These are phyloP conservation scores for Nannospalax galili DNA, from an alignment of 2,113 vertebrate genomes.

Conservation along the genomic window DNA sequence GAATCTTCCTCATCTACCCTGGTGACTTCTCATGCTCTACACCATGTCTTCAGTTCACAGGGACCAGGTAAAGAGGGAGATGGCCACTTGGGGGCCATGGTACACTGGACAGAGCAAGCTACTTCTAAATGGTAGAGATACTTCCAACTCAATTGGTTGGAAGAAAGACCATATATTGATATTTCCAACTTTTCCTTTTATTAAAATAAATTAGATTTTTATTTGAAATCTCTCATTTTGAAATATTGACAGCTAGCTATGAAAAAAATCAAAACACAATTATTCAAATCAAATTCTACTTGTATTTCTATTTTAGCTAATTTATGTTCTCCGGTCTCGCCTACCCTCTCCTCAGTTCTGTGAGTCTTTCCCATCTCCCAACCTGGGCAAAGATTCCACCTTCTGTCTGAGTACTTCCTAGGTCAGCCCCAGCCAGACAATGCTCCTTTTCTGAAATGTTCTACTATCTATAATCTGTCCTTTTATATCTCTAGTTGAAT, in stretches of 20 bases:
- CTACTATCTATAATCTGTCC: not conserved
- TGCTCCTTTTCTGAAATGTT: not conserved
- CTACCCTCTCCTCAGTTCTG: not conserved
- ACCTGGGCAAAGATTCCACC: not conserved
- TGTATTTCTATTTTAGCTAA: not conserved
- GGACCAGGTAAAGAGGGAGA: not conserved
- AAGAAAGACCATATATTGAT: not conserved
- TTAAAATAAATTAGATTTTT: not conserved
- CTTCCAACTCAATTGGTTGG: not conserved
- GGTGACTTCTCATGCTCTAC: not conserved
- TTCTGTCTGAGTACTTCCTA: not conserved
- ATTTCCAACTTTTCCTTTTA: not conserved
- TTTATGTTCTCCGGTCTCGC: not conserved
- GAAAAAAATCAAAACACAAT: not conserved
- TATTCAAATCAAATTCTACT: not conserved
- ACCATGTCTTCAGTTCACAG: not conserved
- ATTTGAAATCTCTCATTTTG: not conserved
- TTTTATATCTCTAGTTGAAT: not conserved
- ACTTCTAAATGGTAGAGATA: not conserved
- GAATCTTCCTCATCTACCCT: not conserved
- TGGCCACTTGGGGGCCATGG: not conserved
- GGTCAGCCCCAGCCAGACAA: not conserved
- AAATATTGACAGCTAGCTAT: not conserved
- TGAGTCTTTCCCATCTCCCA: not conserved
- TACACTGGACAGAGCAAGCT: not conserved